These are phyloP conservation scores for Tachina fera DNA, from an alignment of 2,888 invertebrate genomes.

Conservation along the genomic window DNA sequence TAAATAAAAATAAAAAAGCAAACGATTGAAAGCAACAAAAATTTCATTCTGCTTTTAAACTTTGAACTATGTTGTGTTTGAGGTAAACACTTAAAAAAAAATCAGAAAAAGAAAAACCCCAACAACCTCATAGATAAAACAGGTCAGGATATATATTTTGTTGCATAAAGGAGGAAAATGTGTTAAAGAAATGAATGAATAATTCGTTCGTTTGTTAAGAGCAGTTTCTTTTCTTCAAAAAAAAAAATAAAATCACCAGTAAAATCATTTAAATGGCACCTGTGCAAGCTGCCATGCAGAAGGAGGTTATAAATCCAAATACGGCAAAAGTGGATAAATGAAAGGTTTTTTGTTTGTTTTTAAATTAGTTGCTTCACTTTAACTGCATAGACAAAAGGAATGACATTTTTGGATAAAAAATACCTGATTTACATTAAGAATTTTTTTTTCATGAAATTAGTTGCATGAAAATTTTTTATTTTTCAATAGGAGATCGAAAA, in stretches of 20 bases:
- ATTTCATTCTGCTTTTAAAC: slow-evolving; percentile 54
- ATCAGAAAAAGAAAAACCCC: slow-evolving; percentile 15
- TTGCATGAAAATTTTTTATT: too few species aligned
- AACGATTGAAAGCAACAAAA: neutral
- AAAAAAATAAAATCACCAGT: slow-evolving; percentile 6
- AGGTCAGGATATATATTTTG: slow-evolving; percentile 62
- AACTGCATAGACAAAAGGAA: slow-evolving; percentile 10
- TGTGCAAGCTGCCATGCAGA: slow-evolving; percentile 7
- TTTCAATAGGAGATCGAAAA: too few species aligned
- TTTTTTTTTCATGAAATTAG: too few species aligned
- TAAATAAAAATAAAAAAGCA: neutral
- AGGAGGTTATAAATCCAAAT: slow-evolving; percentile 42
- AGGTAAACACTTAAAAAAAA: slow-evolving; percentile 10
- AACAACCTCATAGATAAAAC: slow-evolving; percentile 61
- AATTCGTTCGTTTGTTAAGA: slow-evolving; percentile 7
- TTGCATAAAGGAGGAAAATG: neutral
- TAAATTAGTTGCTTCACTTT: slow-evolving; percentile 20
- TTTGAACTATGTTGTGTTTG: slow-evolving; percentile 64
- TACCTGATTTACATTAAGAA: too few species aligned
- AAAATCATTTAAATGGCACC: slow-evolving; percentile 44
- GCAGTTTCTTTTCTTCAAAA: slow-evolving; percentile 26
- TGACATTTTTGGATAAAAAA: slow-evolving; percentile 15
- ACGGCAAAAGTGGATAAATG: slow-evolving; percentile 16
- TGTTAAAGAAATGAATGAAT: slow-evolving; percentile 41
- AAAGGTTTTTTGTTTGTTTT: slow-evolving; percentile 35